Evolutionary conservation across 92 coral and sea anemone species (phyloP).

Genomic region (Anthopleura xanthogrammica): DNA sequence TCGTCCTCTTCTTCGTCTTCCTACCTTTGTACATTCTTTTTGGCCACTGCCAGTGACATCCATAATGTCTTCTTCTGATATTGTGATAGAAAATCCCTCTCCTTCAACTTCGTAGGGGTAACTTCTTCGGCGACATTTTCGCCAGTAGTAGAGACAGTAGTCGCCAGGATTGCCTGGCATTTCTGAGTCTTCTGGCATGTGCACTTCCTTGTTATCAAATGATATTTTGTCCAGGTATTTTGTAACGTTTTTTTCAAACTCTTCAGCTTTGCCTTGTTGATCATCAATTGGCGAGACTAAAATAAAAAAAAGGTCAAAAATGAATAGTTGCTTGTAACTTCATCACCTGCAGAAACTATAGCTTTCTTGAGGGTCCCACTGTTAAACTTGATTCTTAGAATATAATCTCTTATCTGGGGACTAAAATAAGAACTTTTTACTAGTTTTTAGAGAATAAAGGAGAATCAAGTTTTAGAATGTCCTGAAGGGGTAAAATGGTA

Average conservation of each 20-base stretch:
- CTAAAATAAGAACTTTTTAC: too few species aligned
- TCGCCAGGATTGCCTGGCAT: background rate
- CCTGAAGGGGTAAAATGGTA: too few species aligned
- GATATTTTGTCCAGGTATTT: conserved; percentile 11
- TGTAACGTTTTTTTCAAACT: background rate
- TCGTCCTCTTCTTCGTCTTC: too few species aligned
- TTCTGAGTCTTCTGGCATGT: conserved; percentile 4
- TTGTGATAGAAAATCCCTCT: background rate
- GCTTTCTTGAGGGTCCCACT: too few species aligned
- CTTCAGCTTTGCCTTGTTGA: background rate
- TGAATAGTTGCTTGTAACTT: too few species aligned
- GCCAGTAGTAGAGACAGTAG: conserved; percentile 2
- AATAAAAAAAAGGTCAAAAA: background rate
- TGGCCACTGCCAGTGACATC: conserved; percentile 5
- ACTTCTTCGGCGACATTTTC: conserved; percentile 14
- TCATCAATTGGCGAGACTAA: background rate
- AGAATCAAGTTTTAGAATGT: too few species aligned
- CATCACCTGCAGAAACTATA: too few species aligned
- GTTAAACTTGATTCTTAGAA: too few species aligned
- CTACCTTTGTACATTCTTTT: background rate
- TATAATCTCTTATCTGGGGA: too few species aligned
- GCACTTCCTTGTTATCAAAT: background rate
- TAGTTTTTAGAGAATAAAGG: too few species aligned
- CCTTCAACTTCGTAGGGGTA: background rate
- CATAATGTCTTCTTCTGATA: conserved; percentile 22